Percentiles rank a stretch among this genome's conserved stretches.
phyloP scores from a whole-genome alignment of 2,797 vertebrate genomes.

The Cirrhinus mrigala region DNA sequence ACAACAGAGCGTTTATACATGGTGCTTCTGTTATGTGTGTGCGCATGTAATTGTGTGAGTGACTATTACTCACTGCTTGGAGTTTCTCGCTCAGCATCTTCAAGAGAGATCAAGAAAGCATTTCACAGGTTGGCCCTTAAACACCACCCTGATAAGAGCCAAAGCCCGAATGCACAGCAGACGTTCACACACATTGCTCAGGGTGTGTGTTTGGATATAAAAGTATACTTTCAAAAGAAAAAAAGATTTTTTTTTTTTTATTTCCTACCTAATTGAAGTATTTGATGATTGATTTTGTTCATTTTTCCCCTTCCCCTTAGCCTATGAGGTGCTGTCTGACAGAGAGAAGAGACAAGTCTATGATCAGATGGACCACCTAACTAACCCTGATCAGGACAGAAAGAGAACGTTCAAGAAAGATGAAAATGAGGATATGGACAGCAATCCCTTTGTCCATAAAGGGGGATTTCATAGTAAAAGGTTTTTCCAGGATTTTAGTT shows the following conservation, averaged over 20 bases:
- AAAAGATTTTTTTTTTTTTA: neutral
- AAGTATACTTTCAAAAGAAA: neutral
- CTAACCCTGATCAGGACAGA: constrained; percentile 11
- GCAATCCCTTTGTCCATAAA: neutral
- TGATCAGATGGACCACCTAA: constrained; percentile 31
- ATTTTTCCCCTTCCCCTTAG: neutral
- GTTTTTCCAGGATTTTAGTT: constrained; percentile 25
- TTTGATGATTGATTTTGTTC: neutral
- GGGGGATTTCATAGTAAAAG: constrained; percentile 30
- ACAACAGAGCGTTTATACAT: neutral
- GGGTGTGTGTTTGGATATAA: constrained; percentile 31
- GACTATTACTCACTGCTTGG: constrained; percentile 59
- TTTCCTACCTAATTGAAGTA: neutral
- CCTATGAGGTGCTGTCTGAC: constrained; percentile 58
- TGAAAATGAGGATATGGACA: neutral
- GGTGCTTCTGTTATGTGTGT: constrained; percentile 35
- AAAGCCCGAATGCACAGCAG: constrained; percentile 52
- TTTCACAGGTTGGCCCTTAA: constrained; percentile 54
- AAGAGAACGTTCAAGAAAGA: constrained; percentile 10
- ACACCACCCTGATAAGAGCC: constrained; percentile 59
- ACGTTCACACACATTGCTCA: constrained; percentile 53
- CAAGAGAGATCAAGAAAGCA: constrained; percentile 56
- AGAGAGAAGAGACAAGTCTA: constrained; percentile 46
- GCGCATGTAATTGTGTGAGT: constrained; percentile 21
- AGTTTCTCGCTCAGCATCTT: constrained; percentile 46